Evolutionary conservation across 2,888 invertebrate genomes (phyloP), one percentile per base, ranked within the genome.

Genomic region (Nomada lathburiana): DNA sequence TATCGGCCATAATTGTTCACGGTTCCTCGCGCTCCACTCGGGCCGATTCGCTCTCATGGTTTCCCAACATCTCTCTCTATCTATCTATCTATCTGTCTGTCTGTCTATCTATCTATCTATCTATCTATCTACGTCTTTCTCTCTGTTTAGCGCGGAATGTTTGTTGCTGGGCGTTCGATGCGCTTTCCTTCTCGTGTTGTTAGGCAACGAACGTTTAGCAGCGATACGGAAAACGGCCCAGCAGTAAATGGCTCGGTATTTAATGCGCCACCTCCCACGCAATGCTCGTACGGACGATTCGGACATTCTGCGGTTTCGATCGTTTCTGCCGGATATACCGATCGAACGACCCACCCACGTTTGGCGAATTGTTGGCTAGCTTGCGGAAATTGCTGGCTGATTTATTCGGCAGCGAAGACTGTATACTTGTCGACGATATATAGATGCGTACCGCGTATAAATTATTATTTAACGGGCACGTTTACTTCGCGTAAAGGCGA

Each of bases 1-100:
- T 87, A 87, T 87, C 82, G 80, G 65, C 80, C 84, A 80, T 86
- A 84, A 84, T 86, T 83, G 85, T 74, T 79, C 82, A 79, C 86
- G 79, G 75, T 76, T 69, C 81, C 73, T 76, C 72, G 81, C 76
- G 59, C 68, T 76, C 64, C 67, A 53, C 29, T 77, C 75, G 55
- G n/a, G 52, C 29, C 59, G 53, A 59, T 67, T 64, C 29, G 44
- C 62, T 62, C 60, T 72, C 26, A 59, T 63, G 47, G 16, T 47
- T 47, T 47, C 16, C 47, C 47, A 36, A 36, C 36, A 36, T 36
- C 36, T 36, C 36, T 36, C 36, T 55, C 60, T 36, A 36, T 59
- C 44, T 23, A 13, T 55, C 47, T 9, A 11, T 18, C 63, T 59
- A 53, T 53, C 53, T 9, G 7, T 47, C 53, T 9, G 7, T 47